These are phyloP conservation scores for Drosophila stalkeri DNA, from an alignment of 2,888 invertebrate genomes.

Conservation along the genomic window DNA sequence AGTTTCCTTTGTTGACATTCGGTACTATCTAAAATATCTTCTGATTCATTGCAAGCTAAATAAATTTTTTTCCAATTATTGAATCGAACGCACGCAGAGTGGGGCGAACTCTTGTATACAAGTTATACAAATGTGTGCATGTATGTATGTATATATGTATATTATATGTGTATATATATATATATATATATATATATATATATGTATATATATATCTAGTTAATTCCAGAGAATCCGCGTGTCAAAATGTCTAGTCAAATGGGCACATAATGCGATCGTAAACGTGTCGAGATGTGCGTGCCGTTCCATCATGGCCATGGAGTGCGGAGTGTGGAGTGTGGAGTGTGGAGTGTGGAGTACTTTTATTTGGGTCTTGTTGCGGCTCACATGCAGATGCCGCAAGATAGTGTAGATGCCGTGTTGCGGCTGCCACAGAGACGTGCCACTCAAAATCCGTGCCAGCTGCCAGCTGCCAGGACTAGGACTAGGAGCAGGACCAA, in stretches of 20 bases:
- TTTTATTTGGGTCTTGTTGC: slow-evolving; percentile 15
- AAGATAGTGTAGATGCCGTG: slow-evolving; percentile 25
- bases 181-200: not conserved
- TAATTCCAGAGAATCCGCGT: slow-evolving; percentile 22
- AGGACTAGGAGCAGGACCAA: not conserved
- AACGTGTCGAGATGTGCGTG: slow-evolving; percentile 42
- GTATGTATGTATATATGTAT: not conserved
- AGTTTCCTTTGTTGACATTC: not conserved
- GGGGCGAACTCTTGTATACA: not conserved
- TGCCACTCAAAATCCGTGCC: slow-evolving; percentile 41
- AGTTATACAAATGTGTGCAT: not conserved
- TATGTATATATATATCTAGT: not conserved
- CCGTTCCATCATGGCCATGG: not conserved
- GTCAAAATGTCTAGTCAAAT: slow-evolving; percentile 43
- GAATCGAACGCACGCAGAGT: not conserved
- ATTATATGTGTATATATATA: no score
- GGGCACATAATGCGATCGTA: slow-evolving; percentile 47
- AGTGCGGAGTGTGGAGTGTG: no score
- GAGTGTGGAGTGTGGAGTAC: no score
- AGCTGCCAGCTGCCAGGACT: slow-evolving; percentile 18
- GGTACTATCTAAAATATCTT: not conserved
- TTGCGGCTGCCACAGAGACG: slow-evolving; percentile 33
- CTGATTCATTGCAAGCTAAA: not conserved
- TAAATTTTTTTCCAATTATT: not conserved
- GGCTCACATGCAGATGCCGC: slow-evolving; percentile 27